Conservation (phyloP, 2,797 vertebrate genomes). For the Stomatorhinus walkeri region DNA sequence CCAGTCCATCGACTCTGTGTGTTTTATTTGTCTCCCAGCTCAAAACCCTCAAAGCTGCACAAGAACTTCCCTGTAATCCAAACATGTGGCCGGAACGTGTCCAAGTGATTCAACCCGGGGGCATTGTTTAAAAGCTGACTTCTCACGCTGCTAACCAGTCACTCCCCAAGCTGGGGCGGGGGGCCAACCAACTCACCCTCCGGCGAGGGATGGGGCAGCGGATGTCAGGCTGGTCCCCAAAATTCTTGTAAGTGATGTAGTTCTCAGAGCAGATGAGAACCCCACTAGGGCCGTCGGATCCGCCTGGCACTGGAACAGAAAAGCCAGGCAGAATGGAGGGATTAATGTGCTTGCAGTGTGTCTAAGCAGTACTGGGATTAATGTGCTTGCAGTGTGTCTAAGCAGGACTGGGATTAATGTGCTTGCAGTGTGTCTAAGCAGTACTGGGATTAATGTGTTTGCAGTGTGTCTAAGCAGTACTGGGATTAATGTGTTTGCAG, state of each 20-base stretch:
- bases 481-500: background rate
- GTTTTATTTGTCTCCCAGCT: no score
- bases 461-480: background rate
- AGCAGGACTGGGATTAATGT: background rate
- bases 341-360: background rate
- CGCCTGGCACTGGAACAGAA: slow-evolving; percentile 77
- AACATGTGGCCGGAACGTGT: background rate
- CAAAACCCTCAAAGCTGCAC: no score
- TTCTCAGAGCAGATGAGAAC: slow-evolving; percentile 98
- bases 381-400: no score
- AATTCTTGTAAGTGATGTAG: slow-evolving; percentile 98
- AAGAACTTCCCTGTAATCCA: background rate
- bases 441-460: background rate
- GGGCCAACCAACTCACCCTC: slow-evolving; percentile 64
- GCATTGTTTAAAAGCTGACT: background rate
- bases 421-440: background rate
- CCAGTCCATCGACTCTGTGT: background rate
- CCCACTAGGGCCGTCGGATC: slow-evolving; percentile 92
- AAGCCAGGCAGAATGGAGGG: background rate
- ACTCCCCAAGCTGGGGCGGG: background rate
- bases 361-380: background rate
- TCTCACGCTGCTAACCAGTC: background rate
- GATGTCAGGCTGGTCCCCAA: slow-evolving; percentile 97
- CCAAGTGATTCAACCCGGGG: background rate
- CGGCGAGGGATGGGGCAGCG: slow-evolving; percentile 95